Evolutionary conservation across 2,113 vertebrate species (phyloP), one percentile per base, ranked within the genome.

Genomic region (Oostethus manadensis): DNA sequence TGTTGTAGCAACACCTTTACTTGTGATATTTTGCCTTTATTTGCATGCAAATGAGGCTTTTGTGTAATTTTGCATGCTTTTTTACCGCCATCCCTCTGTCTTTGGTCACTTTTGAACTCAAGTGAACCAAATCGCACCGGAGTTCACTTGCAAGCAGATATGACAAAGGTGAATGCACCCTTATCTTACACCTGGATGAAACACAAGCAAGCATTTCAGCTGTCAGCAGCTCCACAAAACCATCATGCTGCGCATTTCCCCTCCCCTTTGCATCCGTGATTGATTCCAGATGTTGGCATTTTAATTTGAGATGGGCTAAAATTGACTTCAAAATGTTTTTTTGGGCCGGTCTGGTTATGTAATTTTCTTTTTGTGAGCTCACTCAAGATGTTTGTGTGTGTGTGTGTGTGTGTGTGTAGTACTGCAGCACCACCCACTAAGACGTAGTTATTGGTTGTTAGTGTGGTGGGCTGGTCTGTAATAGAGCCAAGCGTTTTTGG

Each of bases 351-450:
- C 70, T 78, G 75, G 63, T 86, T 79, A 80, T 83, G 80, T 88
- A 80, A 85, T 80, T 73, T 73, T 29, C 75, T 74, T 75, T 59
- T 83, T 78, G 76, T 20, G 29, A 82, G 76, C 82, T 81, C 66
- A 79, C 76, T 80, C 68, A 66, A 73, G 76, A 4, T 23, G 47
- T 18, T 48, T 60, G 57, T 58, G 62, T 43, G 45, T 22, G 21
- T 21, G 55, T 23, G 56, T 16, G 57, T 21, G 55, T 26, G 51
- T 13, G 58, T 46, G 50, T 56, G 18, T 42, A 14, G 5, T 33
- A 33, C 29, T 33, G 29, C 79, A 80, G 72, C 81, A 79, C 86
- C 86, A 80, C 86, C 84, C 83, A 86, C 83, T 72, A 76, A 81
- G 86, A 71, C 56, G 64, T 69, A 82, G 78, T 84, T 83, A 74